phyloP scores from a whole-genome alignment of 2,888 invertebrate genomes.

The Eretmocerus hayati region DNA sequence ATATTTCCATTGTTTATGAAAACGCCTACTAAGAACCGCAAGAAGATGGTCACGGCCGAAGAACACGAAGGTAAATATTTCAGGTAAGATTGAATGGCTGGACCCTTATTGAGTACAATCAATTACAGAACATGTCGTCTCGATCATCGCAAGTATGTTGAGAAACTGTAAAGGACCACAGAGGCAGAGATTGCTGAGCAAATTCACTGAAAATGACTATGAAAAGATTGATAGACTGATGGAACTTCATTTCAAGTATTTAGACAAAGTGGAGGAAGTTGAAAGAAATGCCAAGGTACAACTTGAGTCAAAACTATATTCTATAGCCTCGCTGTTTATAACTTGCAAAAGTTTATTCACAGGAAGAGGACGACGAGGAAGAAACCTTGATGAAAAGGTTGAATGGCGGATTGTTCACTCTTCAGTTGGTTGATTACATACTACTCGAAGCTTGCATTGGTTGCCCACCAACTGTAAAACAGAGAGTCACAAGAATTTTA shows the following conservation, averaged over 20 bases:
- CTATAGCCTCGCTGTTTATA: too few species aligned
- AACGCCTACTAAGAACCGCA: conserved; percentile 81
- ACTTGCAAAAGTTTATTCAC: conserved; percentile 2
- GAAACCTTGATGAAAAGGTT: conserved; percentile 81
- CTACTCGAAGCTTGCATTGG: conserved; percentile 71
- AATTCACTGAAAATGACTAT: conserved; percentile 96
- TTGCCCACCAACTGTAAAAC: conserved; percentile 70
- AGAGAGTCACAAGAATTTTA: conserved; percentile 80
- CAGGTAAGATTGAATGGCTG: background rate
- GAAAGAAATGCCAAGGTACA: conserved; percentile 61
- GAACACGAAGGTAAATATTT: conserved; percentile 73
- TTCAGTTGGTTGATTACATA: conserved; percentile 90
- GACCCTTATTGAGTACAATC: background rate
- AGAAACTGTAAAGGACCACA: conserved; percentile 88
- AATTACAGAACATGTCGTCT: conserved; percentile 76
- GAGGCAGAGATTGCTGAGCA: conserved; percentile 81
- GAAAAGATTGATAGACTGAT: conserved; percentile 95
- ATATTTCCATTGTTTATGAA: conserved; percentile 99
- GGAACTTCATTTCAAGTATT: conserved; percentile 94
- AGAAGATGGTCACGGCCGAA: conserved; percentile 72
- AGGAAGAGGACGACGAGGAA: conserved; percentile 73
- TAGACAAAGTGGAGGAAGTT: conserved; percentile 82
- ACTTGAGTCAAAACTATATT: background rate
- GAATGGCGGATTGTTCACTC: conserved; percentile 91
- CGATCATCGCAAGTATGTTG: conserved; percentile 88